A percentile compares a stretch with the other conserved stretches of the same genome.
phyloP scores from a whole-genome alignment of 2,888 invertebrate genomes.

The Pseudoips prasinana region DNA sequence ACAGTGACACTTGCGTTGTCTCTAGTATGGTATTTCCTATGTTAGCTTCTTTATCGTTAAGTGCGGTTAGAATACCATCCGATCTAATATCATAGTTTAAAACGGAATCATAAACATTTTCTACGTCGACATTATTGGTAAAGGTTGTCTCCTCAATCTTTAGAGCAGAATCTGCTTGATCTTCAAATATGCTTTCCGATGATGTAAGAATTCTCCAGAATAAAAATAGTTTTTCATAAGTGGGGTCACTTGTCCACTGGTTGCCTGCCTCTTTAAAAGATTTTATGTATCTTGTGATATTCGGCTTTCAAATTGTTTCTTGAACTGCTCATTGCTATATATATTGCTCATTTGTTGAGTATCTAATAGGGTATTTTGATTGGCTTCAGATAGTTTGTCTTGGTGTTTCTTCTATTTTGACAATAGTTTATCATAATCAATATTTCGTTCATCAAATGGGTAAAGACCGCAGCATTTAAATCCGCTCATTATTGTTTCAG shows the following conservation, averaged over 20 bases:
- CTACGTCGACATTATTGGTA: slow-evolving; percentile 11
- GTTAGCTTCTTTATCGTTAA: slow-evolving; percentile 11
- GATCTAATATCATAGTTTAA: slow-evolving; percentile 15
- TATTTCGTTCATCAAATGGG: slow-evolving; percentile 23
- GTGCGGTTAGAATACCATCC: slow-evolving; percentile 15
- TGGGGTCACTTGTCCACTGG: slow-evolving; percentile 4
- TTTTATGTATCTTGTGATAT: slow-evolving; percentile 13
- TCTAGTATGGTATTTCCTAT: slow-evolving; percentile 6
- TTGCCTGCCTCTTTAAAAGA: slow-evolving; percentile 12
- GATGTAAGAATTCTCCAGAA: slow-evolving; percentile 12
- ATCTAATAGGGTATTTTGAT: slow-evolving; percentile 6
- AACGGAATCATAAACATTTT: slow-evolving; percentile 15
- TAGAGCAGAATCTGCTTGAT: slow-evolving; percentile 13
- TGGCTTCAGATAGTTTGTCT: slow-evolving; percentile 10
- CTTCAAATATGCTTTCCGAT: slow-evolving; percentile 13
- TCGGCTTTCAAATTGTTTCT: slow-evolving; percentile 13
- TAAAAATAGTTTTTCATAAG: slow-evolving; percentile 9
- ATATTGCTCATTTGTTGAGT: slow-evolving; percentile 1
- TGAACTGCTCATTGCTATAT: slow-evolving; percentile 10
- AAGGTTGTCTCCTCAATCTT: slow-evolving; percentile 14
- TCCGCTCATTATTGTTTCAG: slow-evolving; percentile 21
- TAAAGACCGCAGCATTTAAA: slow-evolving; percentile 26
- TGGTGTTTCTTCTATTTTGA: slow-evolving; percentile 8
- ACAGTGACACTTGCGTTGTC: slow-evolving; percentile 8
- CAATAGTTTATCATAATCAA: slow-evolving; percentile 19